Base-by-base conservation (phyloP, 2,888 invertebrate species). In the Chirona hameri region DNA sequence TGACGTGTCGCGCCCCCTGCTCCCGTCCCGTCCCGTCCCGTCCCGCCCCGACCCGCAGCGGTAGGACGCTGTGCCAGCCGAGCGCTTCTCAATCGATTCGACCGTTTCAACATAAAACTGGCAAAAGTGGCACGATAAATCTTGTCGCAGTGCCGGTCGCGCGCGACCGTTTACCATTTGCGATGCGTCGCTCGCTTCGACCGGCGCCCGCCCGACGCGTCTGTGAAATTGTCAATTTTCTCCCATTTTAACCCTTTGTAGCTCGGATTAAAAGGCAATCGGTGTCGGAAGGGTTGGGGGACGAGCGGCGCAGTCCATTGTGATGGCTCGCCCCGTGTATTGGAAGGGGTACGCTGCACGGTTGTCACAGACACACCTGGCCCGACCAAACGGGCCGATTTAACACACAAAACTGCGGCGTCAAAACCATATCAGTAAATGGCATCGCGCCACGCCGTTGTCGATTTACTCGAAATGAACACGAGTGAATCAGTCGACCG, bases 201-300 rank as follows among this genome's bases (percentile, higher is more conserved):
- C 39, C 5, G 76, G 39, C 76, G 76, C 39, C 21, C 24, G 76
- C 76, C 39, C 39, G 39, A 39, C 31, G 31, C 21, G 29, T 39
- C 76, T 76, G 76, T 76, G 76, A 76, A 76, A 76, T 76, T 76
- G 76, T 21, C 76, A 76, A 76, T 76, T 76, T 76, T 76, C 76
- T 76, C 76, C 76, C 31, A 76, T 76, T 76, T 39, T 76, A 76
- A 76, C 39, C 76, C 76, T 76, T 76, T 76, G 76, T 76, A 15
- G 39, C 18, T 39, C 31, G 39, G 76, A 76, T 76, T 76, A 76
- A 76, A 76, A 24, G 76, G 76, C 39, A 39, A 76, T 76, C 76
- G 76, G 76, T 39, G 39, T 21, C 21, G 39, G 39, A 76, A 76
- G 76, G 76, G 76, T 76, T 76, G 39, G 76, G 76, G 76, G 5